Conservation (phyloP, 1,140 invertebrate species). For the Spodoptera frugiperda region DNA sequence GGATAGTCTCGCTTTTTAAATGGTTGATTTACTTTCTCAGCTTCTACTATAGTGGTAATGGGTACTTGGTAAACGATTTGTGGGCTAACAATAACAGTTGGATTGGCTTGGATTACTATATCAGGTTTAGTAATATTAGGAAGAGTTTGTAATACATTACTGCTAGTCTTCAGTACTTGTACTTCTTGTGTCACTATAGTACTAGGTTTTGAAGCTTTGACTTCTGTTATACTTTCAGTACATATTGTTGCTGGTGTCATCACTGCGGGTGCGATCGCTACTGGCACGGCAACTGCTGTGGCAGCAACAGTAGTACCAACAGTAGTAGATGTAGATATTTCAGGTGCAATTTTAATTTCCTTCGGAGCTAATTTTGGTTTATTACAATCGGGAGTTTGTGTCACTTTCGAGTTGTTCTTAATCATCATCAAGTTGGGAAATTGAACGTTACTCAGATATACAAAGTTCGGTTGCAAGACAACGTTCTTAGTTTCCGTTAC, state of each 20-base stretch:
- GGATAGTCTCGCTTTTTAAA: constrained; percentile 63
- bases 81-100: constrained; percentile 75
- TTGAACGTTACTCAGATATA: constrained; percentile 82
- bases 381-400: constrained; percentile 56
- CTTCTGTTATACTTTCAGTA: not conserved
- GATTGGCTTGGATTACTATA: constrained; percentile 65
- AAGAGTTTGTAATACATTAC: constrained; percentile 69
- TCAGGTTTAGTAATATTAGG: constrained; percentile 66
- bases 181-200: constrained; percentile 66
- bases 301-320: no score
- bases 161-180: constrained; percentile 69
- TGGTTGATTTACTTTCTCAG: constrained; percentile 67
- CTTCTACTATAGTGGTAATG: constrained; percentile 67
- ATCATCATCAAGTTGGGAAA: constrained; percentile 82
- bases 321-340: constrained; percentile 31
- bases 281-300: no score
- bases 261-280: no score
- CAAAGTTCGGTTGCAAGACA: constrained; percentile 78
- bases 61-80: constrained; percentile 82
- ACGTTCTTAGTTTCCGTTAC: constrained; percentile 66
- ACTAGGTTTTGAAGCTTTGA: constrained; percentile 47
- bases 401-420: constrained; percentile 71
- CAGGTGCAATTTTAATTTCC: constrained; percentile 61
- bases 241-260: no score
- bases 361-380: constrained; percentile 57